A percentile compares a stretch with the other conserved stretches of the same genome.
These are phyloP conservation scores for Pseudomyrmex flavicornis DNA, from an alignment of 1,140 invertebrate genomes.

Conservation along the genomic window DNA sequence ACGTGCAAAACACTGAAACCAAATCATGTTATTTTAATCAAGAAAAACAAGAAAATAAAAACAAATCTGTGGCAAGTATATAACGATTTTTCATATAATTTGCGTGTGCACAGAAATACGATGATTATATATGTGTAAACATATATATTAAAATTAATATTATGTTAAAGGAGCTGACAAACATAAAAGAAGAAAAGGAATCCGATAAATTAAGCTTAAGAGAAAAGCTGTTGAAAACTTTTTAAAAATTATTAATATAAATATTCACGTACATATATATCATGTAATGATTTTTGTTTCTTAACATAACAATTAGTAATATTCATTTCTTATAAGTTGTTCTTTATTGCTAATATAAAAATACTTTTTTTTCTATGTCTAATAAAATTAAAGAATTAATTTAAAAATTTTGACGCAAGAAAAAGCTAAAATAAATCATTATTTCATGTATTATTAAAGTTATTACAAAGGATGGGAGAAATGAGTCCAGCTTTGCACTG, in stretches of 20 bases:
- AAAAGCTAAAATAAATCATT: too few species aligned
- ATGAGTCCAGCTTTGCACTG: too few species aligned
- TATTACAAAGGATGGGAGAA: too few species aligned
- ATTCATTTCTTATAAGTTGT: too few species aligned
- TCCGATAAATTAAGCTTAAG: slow-evolving; percentile 7
- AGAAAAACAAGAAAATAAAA: background rate
- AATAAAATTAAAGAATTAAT: too few species aligned
- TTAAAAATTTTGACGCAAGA: too few species aligned
- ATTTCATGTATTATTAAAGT: too few species aligned
- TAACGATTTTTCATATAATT: slow-evolving; percentile 8
- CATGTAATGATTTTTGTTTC: slow-evolving; percentile 24
- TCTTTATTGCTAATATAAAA: too few species aligned
- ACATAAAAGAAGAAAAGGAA: background rate
- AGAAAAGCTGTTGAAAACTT: slow-evolving; percentile 41
- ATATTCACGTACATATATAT: background rate
- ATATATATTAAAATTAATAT: background rate
- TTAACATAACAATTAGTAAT: background rate
- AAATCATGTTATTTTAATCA: slow-evolving; percentile 37
- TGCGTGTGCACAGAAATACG: too few species aligned
- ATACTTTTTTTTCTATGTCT: too few species aligned
- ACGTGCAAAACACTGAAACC: background rate
- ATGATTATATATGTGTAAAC: too few species aligned
- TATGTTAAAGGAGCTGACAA: background rate
- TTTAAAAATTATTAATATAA: background rate
- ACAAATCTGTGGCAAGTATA: background rate